A percentile compares a stretch with the other conserved stretches of the same genome.
These are phyloP conservation scores for Tachysurus fulvidraco DNA, from an alignment of 2,113 vertebrate genomes.

Conservation along the genomic window DNA sequence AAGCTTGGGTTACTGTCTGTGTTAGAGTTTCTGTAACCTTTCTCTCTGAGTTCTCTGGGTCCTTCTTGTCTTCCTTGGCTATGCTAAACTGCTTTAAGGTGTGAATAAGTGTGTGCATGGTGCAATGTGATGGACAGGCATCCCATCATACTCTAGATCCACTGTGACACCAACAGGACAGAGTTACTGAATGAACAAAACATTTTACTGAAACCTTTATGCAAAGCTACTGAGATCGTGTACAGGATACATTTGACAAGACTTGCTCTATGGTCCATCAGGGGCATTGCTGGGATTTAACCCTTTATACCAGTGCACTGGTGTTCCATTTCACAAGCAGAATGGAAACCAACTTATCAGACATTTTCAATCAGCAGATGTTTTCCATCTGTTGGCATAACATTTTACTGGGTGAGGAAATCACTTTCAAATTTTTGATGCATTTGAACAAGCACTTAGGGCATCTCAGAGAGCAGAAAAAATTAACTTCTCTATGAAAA, in stretches of 20 bases:
- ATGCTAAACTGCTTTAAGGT: neutral
- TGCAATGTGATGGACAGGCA: neutral
- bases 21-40: neutral
- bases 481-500: no score
- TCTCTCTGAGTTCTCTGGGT: neutral
- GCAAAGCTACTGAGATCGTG: neutral
- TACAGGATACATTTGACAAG: neutral
- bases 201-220: neutral
- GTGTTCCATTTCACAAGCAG: no score
- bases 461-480: no score
- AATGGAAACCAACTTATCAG: no score
- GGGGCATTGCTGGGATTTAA: neutral
- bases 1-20: neutral
- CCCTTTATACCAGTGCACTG: no score
- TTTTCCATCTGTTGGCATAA: no score
- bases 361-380: no score
- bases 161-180: neutral
- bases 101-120: neutral
- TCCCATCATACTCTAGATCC: neutral
- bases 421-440: no score
- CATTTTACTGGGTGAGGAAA: no score
- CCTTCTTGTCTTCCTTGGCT: neutral
- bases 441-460: no score
- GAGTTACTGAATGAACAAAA: neutral
- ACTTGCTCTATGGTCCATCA: neutral